phyloP scores from a whole-genome alignment of 2,113 vertebrate species.

The Ophthalmolycus amberensis region DNA sequence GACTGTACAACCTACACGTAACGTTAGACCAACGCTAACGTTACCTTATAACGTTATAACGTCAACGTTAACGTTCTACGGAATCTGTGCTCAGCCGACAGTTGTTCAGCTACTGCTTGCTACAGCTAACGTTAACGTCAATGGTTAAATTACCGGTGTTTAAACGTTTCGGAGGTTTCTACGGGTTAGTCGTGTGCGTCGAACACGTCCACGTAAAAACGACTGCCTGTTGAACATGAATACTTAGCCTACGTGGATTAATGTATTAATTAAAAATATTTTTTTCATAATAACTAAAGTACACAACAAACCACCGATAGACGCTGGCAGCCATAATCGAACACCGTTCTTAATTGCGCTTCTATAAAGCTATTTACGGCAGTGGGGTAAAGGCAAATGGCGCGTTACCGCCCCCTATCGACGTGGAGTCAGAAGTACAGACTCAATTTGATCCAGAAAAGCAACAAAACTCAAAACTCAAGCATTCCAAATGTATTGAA shows the following conservation, averaged over 20 bases:
- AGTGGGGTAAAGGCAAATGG: background rate
- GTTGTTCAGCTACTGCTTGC: background rate
- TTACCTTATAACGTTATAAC: no score
- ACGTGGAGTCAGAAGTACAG: constrained; percentile 7
- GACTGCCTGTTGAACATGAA: background rate
- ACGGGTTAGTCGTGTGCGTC: no score
- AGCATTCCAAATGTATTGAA: background rate
- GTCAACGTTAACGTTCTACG: background rate
- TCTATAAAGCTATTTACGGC: background rate
- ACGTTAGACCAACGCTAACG: background rate
- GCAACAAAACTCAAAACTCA: background rate
- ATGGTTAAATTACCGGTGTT: background rate
- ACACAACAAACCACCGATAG: background rate
- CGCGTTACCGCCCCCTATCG: background rate
- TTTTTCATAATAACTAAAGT: background rate
- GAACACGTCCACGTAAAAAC: background rate
- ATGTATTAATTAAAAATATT: background rate
- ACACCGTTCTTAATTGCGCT: background rate
- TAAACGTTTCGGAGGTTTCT: background rate
- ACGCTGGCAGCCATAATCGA: background rate
- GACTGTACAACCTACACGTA: background rate
- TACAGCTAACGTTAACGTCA: no score
- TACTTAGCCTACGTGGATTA: background rate
- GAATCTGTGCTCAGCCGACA: background rate
- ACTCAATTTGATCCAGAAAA: background rate